Conservation (phyloP, 2,888 invertebrate species). For the Limnephilus auricula region DNA sequence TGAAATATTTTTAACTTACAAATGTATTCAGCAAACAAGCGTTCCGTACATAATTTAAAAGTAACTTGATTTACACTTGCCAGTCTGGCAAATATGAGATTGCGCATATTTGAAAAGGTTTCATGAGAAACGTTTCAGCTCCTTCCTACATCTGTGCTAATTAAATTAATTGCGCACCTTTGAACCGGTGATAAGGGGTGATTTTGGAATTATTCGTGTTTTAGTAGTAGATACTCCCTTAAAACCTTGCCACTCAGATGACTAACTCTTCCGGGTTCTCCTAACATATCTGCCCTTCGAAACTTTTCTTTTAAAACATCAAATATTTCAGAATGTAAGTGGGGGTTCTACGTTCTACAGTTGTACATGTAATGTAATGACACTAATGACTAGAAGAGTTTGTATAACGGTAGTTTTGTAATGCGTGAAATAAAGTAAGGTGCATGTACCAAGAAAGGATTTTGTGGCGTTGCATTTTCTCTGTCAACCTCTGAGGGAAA, state of each 20-base stretch:
- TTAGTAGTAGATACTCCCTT: not conserved
- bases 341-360: not conserved
- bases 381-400: not conserved
- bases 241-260: not conserved
- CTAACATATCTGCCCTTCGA: not conserved
- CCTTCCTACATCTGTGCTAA: not conserved
- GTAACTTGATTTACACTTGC: not conserved
- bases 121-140: not conserved
- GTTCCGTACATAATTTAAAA: not conserved
- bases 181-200: not conserved
- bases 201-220: not conserved
- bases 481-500: not conserved
- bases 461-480: not conserved
- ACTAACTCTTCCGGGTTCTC: not conserved
- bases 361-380: not conserved
- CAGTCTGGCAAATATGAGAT: not conserved
- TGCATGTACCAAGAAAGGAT: not conserved
- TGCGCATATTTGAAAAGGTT: conserved; percentile 2
- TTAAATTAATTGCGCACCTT: not conserved
- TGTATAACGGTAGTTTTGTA: not conserved
- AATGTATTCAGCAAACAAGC: not conserved
- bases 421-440: not conserved
- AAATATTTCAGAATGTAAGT: not conserved
- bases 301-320: not conserved
- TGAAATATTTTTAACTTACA: not conserved